Conservation (phyloP, 2,797 vertebrate species). For the Remorina albescens region DNA sequence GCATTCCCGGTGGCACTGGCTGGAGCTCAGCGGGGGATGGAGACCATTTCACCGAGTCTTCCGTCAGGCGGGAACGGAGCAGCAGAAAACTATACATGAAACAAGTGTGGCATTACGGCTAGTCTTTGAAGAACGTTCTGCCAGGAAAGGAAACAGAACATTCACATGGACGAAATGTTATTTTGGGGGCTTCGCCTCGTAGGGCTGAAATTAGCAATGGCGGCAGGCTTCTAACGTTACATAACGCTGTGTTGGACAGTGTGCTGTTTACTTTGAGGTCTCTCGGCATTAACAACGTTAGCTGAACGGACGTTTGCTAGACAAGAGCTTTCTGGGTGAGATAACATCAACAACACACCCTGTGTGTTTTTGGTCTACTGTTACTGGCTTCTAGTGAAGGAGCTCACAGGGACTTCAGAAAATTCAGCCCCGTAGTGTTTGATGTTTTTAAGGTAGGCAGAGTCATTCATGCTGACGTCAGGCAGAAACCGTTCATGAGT, state of each 20-base stretch:
- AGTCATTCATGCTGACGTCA: background rate
- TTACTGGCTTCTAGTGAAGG: background rate
- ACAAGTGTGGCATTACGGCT: background rate
- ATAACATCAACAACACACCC: background rate
- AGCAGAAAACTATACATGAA: background rate
- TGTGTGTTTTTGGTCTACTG: slow-evolving; percentile 5
- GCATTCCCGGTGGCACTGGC: background rate
- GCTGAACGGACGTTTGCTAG: background rate
- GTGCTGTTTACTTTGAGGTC: background rate
- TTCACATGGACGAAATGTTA: background rate
- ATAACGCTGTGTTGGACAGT: background rate
- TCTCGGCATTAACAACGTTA: background rate
- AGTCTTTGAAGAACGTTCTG: too few relatives aligned
- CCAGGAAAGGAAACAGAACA: background rate
- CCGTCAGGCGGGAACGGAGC: background rate
- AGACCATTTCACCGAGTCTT: background rate
- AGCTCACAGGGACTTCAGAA: too few relatives aligned
- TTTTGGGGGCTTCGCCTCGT: background rate
- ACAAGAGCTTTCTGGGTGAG: background rate
- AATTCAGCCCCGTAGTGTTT: background rate
- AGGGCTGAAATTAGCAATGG: background rate
- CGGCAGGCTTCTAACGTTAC: background rate
- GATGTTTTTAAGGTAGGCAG: background rate
- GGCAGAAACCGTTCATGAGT: too few relatives aligned
- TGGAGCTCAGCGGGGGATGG: background rate